Evolutionary conservation across 2,113 vertebrate species (phyloP), one percentile per base, ranked within the genome.

Genomic region (Scomber japonicus): DNA sequence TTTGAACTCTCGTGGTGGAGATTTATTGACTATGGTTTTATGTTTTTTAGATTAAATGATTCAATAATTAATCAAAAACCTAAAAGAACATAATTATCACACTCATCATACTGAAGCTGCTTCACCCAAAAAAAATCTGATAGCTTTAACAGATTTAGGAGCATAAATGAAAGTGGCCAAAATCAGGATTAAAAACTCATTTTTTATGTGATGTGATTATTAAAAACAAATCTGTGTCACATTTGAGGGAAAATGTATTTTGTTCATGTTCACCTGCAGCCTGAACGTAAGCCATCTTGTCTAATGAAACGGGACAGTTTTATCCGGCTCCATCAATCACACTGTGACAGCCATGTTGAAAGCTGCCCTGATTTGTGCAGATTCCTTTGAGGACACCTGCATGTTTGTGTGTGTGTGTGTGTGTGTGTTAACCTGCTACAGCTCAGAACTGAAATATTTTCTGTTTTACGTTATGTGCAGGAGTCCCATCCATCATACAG

Each of bases 351-450:
- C 63, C 48, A 12, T 57, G 63, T 21, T 75, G 85, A 86, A 79
- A 84, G 69, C 71, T 59, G 51, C 76, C 64, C 50, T 68, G 57
- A 76, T 70, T 75, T 50, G 21, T 44, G 60, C 73, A 78, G 53
- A 82, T 69, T 80, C 61, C 55, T 85, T 27, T 85, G 78, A 83
- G 56, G 62, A 74, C 88, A 88, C 84, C 68, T 90, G 83, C 45
- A 21, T 69, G 62, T 54, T 44, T 27, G 50, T 68, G 70, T 65
- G 44, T 53, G 53, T 70, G 49, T 77, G 71, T 72, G 46, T 60
- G 45, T 59, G 68, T 45, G 72, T 45, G 49, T 67, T 61, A 48
- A 69, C 54, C 17, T 61, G 49, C 72, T 46, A 54, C 62, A n/a
- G 62, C 27, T 44, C 24, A 40, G 62, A 82, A 59, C 56, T 61